Conservation (phyloP, 2,113 vertebrate species). For the Equus przewalskii region DNA sequence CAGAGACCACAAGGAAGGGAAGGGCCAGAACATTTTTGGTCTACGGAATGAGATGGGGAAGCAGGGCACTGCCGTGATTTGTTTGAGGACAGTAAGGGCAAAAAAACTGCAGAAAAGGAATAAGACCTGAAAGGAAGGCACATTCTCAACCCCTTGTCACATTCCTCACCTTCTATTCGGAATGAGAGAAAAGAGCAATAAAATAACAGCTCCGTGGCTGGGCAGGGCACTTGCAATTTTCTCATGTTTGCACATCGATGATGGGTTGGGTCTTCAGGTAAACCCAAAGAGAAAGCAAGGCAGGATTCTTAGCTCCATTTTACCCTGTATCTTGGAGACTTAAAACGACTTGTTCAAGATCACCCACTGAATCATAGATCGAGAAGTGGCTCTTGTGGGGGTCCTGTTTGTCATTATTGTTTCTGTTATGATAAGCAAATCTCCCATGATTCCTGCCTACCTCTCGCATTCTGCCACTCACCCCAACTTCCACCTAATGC, state of each 20-base stretch:
- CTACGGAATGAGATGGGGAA: neutral
- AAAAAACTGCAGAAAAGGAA: neutral
- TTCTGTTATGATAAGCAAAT: neutral
- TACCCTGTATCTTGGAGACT: neutral
- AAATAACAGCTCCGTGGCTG: neutral
- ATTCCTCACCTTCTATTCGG: neutral
- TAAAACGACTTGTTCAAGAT: neutral
- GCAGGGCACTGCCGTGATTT: neutral
- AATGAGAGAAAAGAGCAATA: neutral
- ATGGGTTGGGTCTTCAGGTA: neutral
- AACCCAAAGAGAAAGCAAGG: neutral
- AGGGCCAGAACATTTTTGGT: neutral
- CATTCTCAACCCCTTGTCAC: neutral
- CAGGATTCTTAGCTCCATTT: neutral
- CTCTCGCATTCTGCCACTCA: neutral
- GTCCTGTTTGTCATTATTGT: neutral
- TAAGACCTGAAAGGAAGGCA: neutral
- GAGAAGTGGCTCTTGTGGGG: accelerated
- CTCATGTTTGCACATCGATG: neutral
- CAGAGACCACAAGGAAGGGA: neutral
- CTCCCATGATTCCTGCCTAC: neutral
- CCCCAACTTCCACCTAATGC: neutral
- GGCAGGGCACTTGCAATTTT: neutral
- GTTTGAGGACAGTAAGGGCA: neutral
- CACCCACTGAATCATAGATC: neutral